phyloP scores from a whole-genome alignment of 2,888 invertebrate genomes.

The Heliconius ismenius region DNA sequence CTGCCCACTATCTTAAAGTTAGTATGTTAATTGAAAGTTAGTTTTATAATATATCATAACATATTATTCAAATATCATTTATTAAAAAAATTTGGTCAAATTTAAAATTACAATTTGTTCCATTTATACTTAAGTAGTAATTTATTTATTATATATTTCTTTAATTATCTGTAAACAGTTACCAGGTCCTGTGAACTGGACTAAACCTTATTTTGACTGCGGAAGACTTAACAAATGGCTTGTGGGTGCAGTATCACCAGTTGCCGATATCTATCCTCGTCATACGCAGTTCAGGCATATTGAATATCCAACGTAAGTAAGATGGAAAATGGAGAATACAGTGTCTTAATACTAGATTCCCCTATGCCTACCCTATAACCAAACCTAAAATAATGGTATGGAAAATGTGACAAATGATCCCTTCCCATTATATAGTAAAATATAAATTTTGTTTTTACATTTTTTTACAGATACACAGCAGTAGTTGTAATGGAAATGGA shows the following conservation, averaged over 20 bases:
- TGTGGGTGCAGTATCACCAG: constrained; percentile 95
- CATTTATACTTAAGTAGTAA: too few relatives aligned
- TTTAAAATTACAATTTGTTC: too few relatives aligned
- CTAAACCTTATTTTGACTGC: constrained; percentile 97
- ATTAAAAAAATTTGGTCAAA: too few relatives aligned
- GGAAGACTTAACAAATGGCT: constrained; percentile 97
- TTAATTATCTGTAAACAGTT: constrained; percentile 48
- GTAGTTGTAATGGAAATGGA: constrained; percentile 97
- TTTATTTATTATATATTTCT: background rate
- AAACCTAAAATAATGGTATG: too few relatives aligned
- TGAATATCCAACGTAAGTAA: constrained; percentile 93
- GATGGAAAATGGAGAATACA: too few relatives aligned
- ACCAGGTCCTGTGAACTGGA: constrained; percentile 96
- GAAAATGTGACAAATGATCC: too few relatives aligned
- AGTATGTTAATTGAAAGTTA: too few relatives aligned
- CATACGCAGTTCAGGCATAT: constrained; percentile 96
- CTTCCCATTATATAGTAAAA: background rate
- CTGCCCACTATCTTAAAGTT: too few relatives aligned
- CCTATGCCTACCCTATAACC: too few relatives aligned
- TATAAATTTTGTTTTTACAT: background rate
- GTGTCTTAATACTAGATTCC: too few relatives aligned
- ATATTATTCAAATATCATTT: too few relatives aligned
- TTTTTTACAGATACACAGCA: constrained; percentile 88
- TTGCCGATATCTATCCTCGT: constrained; percentile 96
- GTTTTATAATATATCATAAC: too few relatives aligned